Evolutionary conservation across 1,140 invertebrate genomes (phyloP), one percentile per base, ranked within the genome.

Genomic region (Lepidurus packardi): DNA sequence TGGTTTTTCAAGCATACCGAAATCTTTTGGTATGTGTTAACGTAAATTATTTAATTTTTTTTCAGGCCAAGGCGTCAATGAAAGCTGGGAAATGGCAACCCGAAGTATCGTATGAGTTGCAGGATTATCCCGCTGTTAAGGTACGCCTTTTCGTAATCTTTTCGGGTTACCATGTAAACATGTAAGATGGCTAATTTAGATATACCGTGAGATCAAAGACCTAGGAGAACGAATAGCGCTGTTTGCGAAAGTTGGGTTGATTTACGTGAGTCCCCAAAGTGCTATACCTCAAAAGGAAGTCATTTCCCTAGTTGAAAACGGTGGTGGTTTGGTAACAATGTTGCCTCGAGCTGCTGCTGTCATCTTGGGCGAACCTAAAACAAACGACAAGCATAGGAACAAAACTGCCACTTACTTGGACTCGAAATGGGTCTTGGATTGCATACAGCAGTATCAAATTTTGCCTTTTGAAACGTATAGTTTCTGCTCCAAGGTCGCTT

Each of bases 91-190:
- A 85, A 80, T 89, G 88, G 88, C 44, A 89, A 34, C 78, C 83
- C 7, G 88, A 89, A 82, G 86, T 88, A 79, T 81, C 83, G 25
- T 89, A 85, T 83, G 87, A 89, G 78, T 76, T 87, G 41, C 85
- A 79, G 5, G 82, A 85, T 13, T 88, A 88, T 82, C 87, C 87
- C 7, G 82, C 84, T 16, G 85, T 85, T 53, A 85, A 89, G n/a
- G 84, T 43, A 24, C 16, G 43, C 11, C 34, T 73, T 78, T 34
- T 73, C 25, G 43, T 25, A 45, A 16, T n/a, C 11, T 45, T 41
- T 16, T 7, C n/a, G 16, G 13, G 11, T 7, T 9, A n/a, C 53
- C 16, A 3, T 43, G 10, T 53, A 2, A 47, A 77, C 11, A 45
- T 65, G 53, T 9, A 4, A 16, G 21, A n/a, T 65, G 45, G 21